Evolutionary conservation across 2,888 invertebrate genomes (phyloP), one percentile per base, ranked within the genome.

Genomic region (Lysandra coridon): DNA sequence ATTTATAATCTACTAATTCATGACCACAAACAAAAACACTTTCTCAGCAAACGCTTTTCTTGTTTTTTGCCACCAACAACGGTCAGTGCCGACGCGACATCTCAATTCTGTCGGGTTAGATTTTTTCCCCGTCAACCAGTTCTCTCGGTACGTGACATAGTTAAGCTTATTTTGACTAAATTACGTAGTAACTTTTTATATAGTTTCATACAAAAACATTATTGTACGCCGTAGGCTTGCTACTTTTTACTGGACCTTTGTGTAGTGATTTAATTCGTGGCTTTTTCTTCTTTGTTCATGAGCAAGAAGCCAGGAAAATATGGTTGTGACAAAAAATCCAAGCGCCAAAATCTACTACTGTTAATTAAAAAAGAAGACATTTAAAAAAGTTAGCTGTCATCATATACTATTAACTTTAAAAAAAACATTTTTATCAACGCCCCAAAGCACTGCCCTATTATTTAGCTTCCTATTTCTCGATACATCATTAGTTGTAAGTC

Each of bases 211-310:
- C 79, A 80, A 86, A 83, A 83, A 83, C 83, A 86, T 89, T 88
- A 87, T 85, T 87, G 88, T 88, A 85, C 87, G 91, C 91, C 91
- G 92, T 91, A 91, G 91, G 92, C 91, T 82, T 80, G n/a, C 37
- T 33, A 17, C 37, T 79, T 69, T 37, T 69, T 69, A 69, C 17
- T 14, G 33, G 12, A 37, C 33, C 33, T 69, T 69, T 69, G 33
- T 64, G 14, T 37, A 69, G 1, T 33, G 5, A 69, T 69, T 69
- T 69, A 37, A 69, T 69, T 69, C 14, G 17, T 69, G 5, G 14
- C 64, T 69, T 69, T 69, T 37, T 69, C 14, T 57, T 17, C 17
- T 57, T 57, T 17, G 14, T 57, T 57, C 40, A 4, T 17, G 0
- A 17, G 57, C 17, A 57, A 57, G 17, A 57, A 57, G 17, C 0